These are phyloP conservation scores for Pogonophryne albipinna DNA, from an alignment of 2,797 vertebrate genomes.

Conservation along the genomic window DNA sequence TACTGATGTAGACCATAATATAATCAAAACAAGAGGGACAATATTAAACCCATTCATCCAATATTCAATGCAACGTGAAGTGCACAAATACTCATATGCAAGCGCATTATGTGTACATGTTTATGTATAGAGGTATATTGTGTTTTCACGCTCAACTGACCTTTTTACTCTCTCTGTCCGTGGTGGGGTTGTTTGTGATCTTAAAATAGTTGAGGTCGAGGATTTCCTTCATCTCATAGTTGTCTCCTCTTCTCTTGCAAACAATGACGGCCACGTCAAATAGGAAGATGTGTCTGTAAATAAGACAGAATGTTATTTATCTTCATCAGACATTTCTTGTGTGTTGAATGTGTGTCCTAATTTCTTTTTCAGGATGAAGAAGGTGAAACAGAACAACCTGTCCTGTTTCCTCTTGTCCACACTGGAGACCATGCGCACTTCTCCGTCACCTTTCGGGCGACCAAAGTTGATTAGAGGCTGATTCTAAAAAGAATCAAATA, in stretches of 20 bases:
- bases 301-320: not conserved
- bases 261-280: constrained; percentile 94
- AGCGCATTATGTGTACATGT: not conserved
- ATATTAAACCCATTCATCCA: not conserved
- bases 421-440: constrained; percentile 89
- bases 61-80: not conserved
- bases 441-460: constrained; percentile 93
- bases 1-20: not conserved
- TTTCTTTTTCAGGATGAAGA: constrained; percentile 1
- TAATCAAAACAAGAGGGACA: constrained; percentile 3
- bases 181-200: constrained; percentile 93
- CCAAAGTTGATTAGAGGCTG: constrained; percentile 90
- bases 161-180: constrained; percentile 94
- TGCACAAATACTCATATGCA: not conserved
- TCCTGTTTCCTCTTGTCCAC: constrained; percentile 93
- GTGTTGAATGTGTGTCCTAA: not conserved
- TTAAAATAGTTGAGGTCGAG: constrained; percentile 95
- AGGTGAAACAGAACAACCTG: constrained; percentile 84
- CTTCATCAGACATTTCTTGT: not conserved
- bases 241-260: constrained; percentile 94
- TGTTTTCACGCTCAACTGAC: constrained; percentile 70
- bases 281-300: constrained; percentile 92
- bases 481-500: constrained; percentile 82
- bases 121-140: not conserved
- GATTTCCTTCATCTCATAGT: constrained; percentile 97